Evolutionary conservation across 2,797 vertebrate species (phyloP).

Genomic region (Garrulus glandarius): DNA sequence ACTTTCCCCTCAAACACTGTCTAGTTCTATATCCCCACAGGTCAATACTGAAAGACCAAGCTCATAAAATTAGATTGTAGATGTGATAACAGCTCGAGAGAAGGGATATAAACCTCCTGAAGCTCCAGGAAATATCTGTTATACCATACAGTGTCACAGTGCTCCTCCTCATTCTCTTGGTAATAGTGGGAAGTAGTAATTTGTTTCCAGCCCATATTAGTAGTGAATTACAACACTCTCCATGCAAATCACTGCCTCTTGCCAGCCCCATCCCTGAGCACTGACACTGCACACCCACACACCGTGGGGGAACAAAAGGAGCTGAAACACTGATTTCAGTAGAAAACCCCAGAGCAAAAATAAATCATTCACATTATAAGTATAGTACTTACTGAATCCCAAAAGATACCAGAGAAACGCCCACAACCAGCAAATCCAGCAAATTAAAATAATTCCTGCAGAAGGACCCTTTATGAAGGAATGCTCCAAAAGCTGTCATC

Average conservation of each 20-base stretch:
- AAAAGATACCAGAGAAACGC: slow-evolving; percentile 96
- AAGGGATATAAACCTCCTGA: not conserved
- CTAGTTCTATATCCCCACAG: not conserved
- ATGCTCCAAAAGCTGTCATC: slow-evolving; percentile 98
- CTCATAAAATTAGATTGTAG: not conserved
- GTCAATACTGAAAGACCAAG: not conserved
- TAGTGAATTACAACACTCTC: not conserved
- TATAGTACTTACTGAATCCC: slow-evolving; percentile 92
- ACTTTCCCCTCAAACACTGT: not conserved
- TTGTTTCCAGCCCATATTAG: not conserved
- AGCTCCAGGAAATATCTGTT: not conserved
- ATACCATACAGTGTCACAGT: not conserved
- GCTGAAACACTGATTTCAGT: not conserved
- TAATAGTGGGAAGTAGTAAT: not conserved
- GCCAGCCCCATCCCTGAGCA: not conserved
- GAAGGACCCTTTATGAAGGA: slow-evolving; percentile 98
- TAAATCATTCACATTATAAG: not conserved
- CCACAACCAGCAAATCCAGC: slow-evolving; percentile 95
- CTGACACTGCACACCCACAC: not conserved
- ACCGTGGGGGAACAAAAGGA: not conserved
- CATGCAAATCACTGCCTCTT: not conserved
- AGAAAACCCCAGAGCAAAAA: not conserved
- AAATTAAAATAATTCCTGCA: slow-evolving; percentile 99
- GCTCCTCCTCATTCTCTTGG: not conserved
- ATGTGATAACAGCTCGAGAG: not conserved